Conservation (phyloP, 2,888 invertebrate species). For the Diaphora mendica region DNA sequence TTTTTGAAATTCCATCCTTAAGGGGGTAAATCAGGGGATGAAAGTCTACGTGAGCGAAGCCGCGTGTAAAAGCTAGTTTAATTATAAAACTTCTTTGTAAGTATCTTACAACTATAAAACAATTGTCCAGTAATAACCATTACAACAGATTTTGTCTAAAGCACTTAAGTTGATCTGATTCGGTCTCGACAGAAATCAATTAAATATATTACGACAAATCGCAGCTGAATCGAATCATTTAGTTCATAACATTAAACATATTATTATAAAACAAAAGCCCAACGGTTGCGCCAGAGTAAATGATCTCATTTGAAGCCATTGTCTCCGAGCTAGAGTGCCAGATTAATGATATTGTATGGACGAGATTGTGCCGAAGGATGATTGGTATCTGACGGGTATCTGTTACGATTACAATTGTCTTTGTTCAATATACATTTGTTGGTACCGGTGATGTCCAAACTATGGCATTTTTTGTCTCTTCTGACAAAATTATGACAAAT, state of each 20-base stretch:
- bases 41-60: too few species aligned
- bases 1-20: too few species aligned
- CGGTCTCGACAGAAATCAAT: constrained; percentile 22
- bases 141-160: constrained; percentile 5
- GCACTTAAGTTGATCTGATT: constrained; percentile 1
- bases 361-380: constrained; percentile 54
- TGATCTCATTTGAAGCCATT: constrained; percentile 78
- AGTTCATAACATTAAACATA: constrained; percentile 26
- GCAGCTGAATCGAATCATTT: constrained; percentile 19
- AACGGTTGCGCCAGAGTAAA: constrained; percentile 62
- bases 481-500: not conserved
- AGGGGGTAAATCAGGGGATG: too few species aligned
- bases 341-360: constrained; percentile 68
- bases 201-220: constrained; percentile 26
- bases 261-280: constrained; percentile 50
- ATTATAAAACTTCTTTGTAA: not conserved
- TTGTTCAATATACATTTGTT: constrained; percentile 45
- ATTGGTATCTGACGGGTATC: constrained; percentile 63
- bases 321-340: constrained; percentile 64
- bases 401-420: constrained; percentile 51
- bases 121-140: not conserved
- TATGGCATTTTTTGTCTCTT: not conserved
- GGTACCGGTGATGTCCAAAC: constrained; percentile 9
- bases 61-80: too few species aligned
- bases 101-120: not conserved